Base-by-base conservation (phyloP, 1,140 invertebrate genomes). In the Drosophila parvula region DNA sequence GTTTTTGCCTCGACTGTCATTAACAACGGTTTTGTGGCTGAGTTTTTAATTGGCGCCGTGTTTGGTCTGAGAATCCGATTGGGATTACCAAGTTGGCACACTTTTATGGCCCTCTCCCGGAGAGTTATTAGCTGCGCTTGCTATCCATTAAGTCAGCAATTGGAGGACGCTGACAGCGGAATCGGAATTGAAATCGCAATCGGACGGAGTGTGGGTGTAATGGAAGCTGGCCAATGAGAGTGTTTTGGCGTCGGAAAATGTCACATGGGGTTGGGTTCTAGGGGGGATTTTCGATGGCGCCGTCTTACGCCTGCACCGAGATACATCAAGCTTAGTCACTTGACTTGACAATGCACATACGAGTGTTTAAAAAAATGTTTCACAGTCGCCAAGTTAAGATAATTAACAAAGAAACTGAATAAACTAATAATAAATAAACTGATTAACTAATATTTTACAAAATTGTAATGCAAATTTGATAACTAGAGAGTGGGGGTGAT, bases 61-160 rank as follows among this genome's bases (percentile, higher is more conserved):
- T 36, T 70, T 44, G 51, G 34, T 18, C 40, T 38, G 65, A 50
- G 65, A 50, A 71, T 71, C 65, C 51, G 68, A 58, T 59, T 71
- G 12, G 51, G 64, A 71, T 48, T 48, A 71, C 53, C 53, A 45
- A 57, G 48, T 69, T 88, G 82, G 79, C 82, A 86, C 82, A 81
- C 69, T 86, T 82, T 82, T 82, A 64, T 67, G 45, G 71, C 64
- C 48, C 47, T 60, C 48, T 58, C 53, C 47, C 32, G 44, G 50
- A 78, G 69, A 79, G 78, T 85, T 86, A 86, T 85, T 86, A 86
- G 71, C 82, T 69, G 82, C 78, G 82, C 82, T 79, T 74, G 83
- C 79, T 68, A 86, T 86, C 83, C 83, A 86, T 86, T 86, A 86
- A 70, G 50, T 76, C 45, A 45, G 53, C 82, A 85, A 86, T 86